phyloP scores from a whole-genome alignment of 1,140 invertebrate genomes.

The Megalonaias nervosa region DNA sequence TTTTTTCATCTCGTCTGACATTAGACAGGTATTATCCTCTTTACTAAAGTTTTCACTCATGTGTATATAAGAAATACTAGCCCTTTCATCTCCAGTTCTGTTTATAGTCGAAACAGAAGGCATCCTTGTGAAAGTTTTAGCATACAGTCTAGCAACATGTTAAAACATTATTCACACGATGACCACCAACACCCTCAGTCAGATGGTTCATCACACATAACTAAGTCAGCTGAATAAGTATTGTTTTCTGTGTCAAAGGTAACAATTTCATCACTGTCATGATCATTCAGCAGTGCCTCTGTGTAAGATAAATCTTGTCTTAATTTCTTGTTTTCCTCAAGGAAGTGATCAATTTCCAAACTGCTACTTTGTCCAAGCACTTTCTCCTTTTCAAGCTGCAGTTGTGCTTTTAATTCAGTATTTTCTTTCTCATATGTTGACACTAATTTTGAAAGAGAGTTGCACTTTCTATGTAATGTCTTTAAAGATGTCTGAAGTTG shows the following conservation, averaged over 20 bases:
- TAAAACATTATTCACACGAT: conserved; percentile 33
- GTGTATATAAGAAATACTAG: conserved; percentile 14
- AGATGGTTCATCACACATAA: conserved; percentile 29
- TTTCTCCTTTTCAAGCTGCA: neutral
- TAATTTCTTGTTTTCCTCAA: conserved; percentile 4
- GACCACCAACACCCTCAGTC: conserved; percentile 30
- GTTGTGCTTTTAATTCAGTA: conserved; percentile 6
- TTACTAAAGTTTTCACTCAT: conserved; percentile 13
- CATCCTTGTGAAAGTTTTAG: conserved; percentile 18
- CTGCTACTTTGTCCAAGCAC: neutral
- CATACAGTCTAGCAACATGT: conserved; percentile 22
- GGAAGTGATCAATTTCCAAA: neutral
- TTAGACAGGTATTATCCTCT: conserved; percentile 25
- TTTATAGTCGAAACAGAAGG: conserved; percentile 14
- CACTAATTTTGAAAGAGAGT: conserved; percentile 2
- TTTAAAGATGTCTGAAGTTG: conserved; percentile 17
- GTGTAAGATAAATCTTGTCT: conserved; percentile 14
- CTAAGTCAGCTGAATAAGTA: conserved; percentile 4
- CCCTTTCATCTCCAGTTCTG: too few relatives aligned
- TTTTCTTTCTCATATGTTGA: conserved; percentile 7
- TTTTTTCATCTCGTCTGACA: conserved; percentile 35
- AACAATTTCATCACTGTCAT: neutral
- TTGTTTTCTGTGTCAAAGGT: conserved; percentile 14
- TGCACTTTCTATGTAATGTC: too few relatives aligned
- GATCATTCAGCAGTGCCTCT: conserved; percentile 11